Evolutionary conservation across 30 jellyfish, hydroid and myxozoan genomes (phyloP), one percentile per base, ranked within the genome.

Genomic region (Phacellophora camtschatica): DNA sequence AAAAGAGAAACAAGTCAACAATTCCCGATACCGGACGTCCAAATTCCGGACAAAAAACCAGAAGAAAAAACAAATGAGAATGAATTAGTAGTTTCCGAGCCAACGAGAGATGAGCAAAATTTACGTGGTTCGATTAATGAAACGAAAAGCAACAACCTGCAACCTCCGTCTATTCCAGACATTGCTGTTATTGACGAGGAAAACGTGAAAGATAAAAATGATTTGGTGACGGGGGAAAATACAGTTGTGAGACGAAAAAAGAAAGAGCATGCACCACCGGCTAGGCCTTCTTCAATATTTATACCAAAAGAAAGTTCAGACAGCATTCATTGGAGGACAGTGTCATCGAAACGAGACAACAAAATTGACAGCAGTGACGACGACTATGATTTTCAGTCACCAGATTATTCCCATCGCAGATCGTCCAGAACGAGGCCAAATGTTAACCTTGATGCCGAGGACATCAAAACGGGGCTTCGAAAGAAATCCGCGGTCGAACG

Each of bases 401-500:
- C 28, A 0, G 56, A 65, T 13, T 57, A 45, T 15, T 65, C 74
- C 2, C n/a, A n/a, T n/a, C 49, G 75, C 64, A 8, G 54, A 24
- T 49, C 72, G 20, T 49, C 85, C 8, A 51, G 64, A 35, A 29
- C 65, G 31, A 64, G 81, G 33, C 68, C 70, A 8, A 53, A 73
- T 34, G 41, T 73, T 49, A 73, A 73, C 78, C 76, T 81, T 42
- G 92, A 81, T 37, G 55, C 85, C 25, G 92, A 66, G 42, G 84
- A 81, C 66, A 66, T 81, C 61, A 81, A 81, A 61, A 56, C 90
- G 0, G 90, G 90, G 15, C 68, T 78, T 18, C 69, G 90, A 31
- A 78, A 51, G 34, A 78, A 63, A 46, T 78, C 90, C 12, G 90
- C 92, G 16, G 85, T 81, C 13, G 92, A 66, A 66, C 55, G 92